Conservation (phyloP, 1,140 invertebrate species). For the Bathynomus jamesi region DNA sequence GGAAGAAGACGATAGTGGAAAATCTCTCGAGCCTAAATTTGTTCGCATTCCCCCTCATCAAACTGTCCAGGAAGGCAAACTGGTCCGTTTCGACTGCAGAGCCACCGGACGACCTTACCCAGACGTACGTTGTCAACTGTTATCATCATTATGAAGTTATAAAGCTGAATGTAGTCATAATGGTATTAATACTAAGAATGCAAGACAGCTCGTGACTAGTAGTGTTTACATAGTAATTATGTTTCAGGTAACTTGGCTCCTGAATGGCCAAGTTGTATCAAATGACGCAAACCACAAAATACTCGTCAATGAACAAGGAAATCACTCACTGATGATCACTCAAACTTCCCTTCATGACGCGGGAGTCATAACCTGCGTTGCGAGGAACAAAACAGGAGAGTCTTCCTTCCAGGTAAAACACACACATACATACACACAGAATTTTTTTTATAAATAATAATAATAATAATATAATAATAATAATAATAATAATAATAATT, state of each 20-base stretch:
- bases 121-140: constrained; percentile 72
- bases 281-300: constrained; percentile 93
- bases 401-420: constrained; percentile 56
- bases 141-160: too few relatives aligned
- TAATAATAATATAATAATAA: background rate
- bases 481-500: too few relatives aligned
- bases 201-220: too few relatives aligned
- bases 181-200: too few relatives aligned
- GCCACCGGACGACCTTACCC: constrained; percentile 89
- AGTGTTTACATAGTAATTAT: too few relatives aligned
- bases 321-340: constrained; percentile 91
- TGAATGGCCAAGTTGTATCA: constrained; percentile 74
- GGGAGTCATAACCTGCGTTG: constrained; percentile 72
- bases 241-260: constrained; percentile 62
- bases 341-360: constrained; percentile 70
- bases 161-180: too few relatives aligned
- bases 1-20: constrained; percentile 50
- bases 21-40: constrained; percentile 80
- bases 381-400: constrained; percentile 83
- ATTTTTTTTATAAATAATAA: background rate
- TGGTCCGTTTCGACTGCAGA: constrained; percentile 80
- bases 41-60: constrained; percentile 76
- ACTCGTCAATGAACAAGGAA: constrained; percentile 91
- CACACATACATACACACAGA: background rate
- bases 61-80: constrained; percentile 78